Evolutionary conservation across 2,888 invertebrate species (phyloP), one percentile per base, ranked within the genome.

Genomic region (Hyles lineata): DNA sequence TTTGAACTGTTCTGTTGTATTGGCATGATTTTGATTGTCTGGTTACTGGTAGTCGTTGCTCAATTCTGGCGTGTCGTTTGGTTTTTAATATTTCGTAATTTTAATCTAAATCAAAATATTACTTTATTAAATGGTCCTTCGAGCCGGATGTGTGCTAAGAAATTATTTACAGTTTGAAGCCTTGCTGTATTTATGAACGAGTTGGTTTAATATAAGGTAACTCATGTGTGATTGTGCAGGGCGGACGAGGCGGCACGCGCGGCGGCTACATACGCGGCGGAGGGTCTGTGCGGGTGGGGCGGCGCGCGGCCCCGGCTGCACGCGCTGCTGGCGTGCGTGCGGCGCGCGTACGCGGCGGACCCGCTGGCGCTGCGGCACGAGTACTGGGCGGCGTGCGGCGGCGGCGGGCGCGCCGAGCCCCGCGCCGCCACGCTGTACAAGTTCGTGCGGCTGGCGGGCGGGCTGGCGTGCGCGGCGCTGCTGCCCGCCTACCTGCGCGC

Each of bases 201-300:
- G n/a, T 29, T 29, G 29, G 29, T 29, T 29, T 32, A 32, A 32
- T 5, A 2, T 32, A 5, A 2, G 32, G 32, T n/a, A n/a, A n/a
- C n/a, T n/a, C n/a, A 3, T 29, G 8, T 43, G 21, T 62, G n/a
- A 58, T 59, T n/a, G 19, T 2, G 0, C 78, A 94, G 97, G 80
- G 98, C 98, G 0, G 99, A 99, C 89, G 99, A 99, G 89, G 97
- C 97, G 2, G 97, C 98, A 19, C 96, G 98, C 74, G 97, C 97
- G 0, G 96, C 97, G 61, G 96, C 97, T 77, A 96, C 96, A 82
- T 97, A 97, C 90, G 95, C 95, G 11, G 95, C 96, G 76, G 97
- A 98, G 86, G 98, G 98, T 0, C 91, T 98, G 21, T 96, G 97
- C 73, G 96, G 97, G 11, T 98, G 98, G 3, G 95, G 96, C 11